Evolutionary conservation across 2,113 vertebrate genomes (phyloP), one percentile per base, ranked within the genome.

Genomic region (Hippocampus mohnikei): DNA sequence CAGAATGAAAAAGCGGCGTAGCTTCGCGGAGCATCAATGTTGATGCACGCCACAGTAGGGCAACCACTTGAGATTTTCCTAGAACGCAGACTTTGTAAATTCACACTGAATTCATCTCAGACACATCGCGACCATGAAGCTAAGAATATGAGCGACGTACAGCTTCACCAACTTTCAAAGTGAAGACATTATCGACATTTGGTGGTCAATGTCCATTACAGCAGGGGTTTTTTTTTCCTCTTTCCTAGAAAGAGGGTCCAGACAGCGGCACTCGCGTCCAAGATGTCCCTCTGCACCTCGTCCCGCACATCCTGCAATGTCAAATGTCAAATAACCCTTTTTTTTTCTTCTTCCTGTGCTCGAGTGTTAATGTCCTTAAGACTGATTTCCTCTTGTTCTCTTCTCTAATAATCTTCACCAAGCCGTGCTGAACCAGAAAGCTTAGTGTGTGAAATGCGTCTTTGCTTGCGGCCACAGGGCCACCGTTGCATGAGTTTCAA

Each of bases 401-500:
- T 79, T 62, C 79, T 78, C 76, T 81, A 59, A 33, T 86, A 75
- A 88, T 81, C 75, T 78, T 76, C 70, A 79, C 69, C 71, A 73
- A 75, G 68, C 82, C 78, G 81, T 89, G 82, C 88, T 84, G 69
- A 84, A 80, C 85, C 82, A 77, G 79, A 84, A 66, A 81, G 73
- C 23, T 44, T 80, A 21, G 80, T 64, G 81, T 66, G 80, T 83
- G 78, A 69, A 71, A 66, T 68, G 58, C 52, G 75, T 82, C 85
- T 63, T 27, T 72, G 81, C 78, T 85, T 71, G 50, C 78, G 73
- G 80, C 58, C 65, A 23, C 20, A 23, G 41, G 77, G 79, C 70
- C 77, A 72, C 42, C 74, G 76, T 75, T 92, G 92, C 92, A 92
- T 92, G 92, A 87, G 67, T 82, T 76, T 72, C 77, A 85, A 83